A percentile compares a stretch with the other conserved stretches of the same genome.
phyloP scores from a whole-genome alignment of 2,888 invertebrate genomes.

The Sminthurinus aureus region DNA sequence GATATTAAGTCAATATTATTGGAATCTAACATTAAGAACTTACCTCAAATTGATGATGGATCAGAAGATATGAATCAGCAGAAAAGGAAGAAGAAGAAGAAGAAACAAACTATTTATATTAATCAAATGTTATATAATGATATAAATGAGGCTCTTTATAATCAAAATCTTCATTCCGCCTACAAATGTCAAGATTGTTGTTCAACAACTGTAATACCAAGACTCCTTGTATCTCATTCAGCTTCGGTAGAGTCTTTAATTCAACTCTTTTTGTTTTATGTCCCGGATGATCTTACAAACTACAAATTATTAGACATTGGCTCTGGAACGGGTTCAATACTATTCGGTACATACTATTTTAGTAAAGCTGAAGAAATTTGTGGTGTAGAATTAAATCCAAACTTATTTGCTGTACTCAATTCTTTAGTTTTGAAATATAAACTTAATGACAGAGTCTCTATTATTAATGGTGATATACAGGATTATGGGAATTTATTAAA shows the following conservation, averaged over 20 bases:
- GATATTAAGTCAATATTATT: conserved; percentile 1
- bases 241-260: conserved; percentile 35
- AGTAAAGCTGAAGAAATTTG: conserved; percentile 17
- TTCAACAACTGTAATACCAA: background rate
- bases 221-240: conserved; percentile 27
- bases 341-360: conserved; percentile 31
- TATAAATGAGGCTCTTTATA: background rate
- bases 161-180: background rate
- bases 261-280: conserved; percentile 19
- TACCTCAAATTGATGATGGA: background rate
- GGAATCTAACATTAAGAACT: background rate
- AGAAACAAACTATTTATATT: background rate
- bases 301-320: conserved; percentile 28
- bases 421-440: conserved; percentile 8
- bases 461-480: conserved; percentile 14
- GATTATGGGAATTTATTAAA: background rate
- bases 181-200: conserved; percentile 24
- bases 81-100: no score
- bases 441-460: conserved; percentile 4
- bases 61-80: no score
- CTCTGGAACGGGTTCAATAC: conserved; percentile 18
- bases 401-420: conserved; percentile 1
- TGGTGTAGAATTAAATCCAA: conserved; percentile 30
- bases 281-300: conserved; percentile 17
- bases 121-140: conserved; percentile 21